Base-by-base conservation (phyloP, 30 jellyfish, hydroid and myxozoan genomes). In the Aurelia sp. region DNA sequence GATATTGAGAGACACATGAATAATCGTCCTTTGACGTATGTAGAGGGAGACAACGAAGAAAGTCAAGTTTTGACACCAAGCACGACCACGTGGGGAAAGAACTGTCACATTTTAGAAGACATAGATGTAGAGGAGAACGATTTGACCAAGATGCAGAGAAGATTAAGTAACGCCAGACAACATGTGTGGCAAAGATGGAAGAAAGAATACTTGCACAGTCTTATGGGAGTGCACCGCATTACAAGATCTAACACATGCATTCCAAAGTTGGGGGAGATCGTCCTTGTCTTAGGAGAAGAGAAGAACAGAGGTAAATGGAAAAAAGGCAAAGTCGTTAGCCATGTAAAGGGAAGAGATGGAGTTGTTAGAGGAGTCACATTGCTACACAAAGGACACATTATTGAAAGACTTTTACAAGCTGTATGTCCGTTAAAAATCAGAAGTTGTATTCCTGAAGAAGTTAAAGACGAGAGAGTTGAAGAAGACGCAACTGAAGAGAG, bases 41-140 rank as follows among this genome's bases (percentile, higher is more conserved):
- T 80, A 27, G 90, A 80, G 38, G 47, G 76, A 44, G 90, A 80
- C 15, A 48, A 35, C 40, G 90, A 81, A 72, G 90, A 80, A 81
- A 81, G 82, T n/a, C 65, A 18, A 69, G 90, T 64, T 48, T 72
- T 63, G 72, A 80, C 81, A 48, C 82, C 90, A 41, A 76, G 59
- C 52, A 76, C 33, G 65, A 80, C 63, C 13, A 40, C 63, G 90
- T 80, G 90, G 90, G 82, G 90, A 47, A 68, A 80, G 66, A 80
- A 80, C 66, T 68, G 82, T 67, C 81, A 64, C 44, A 80, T 38
- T 38, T 38, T 38, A 1, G 8, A 38, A 38, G 48, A 38, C 3
- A 38, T 6, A 38, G 8, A 38, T 38, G 48, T 38, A 38, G 48
- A 38, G 7, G 8, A 38, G 8, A 38, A 78, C 68, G 35, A 63